phyloP scores from a whole-genome alignment of 2,797 vertebrate genomes.

The Glossophaga mutica region DNA sequence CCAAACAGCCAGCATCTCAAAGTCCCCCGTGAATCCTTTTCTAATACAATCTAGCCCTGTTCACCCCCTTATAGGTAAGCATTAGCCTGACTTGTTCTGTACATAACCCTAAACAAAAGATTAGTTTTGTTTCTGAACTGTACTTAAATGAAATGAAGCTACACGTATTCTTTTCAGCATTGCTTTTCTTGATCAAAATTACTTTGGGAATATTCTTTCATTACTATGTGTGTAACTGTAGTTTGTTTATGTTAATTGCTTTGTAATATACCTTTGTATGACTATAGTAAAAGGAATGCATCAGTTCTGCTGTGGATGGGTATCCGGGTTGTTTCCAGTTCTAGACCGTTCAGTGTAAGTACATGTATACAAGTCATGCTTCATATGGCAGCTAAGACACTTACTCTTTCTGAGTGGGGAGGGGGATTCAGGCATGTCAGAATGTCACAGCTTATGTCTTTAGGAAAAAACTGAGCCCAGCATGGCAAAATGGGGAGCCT shows the following conservation, averaged over 20 bases:
- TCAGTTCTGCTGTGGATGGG: background rate
- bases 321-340: background rate
- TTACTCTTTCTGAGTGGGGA: background rate
- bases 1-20: background rate
- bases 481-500: background rate
- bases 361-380: background rate
- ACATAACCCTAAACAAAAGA: background rate
- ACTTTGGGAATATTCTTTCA: background rate
- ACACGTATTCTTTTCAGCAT: background rate
- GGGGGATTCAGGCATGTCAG: background rate
- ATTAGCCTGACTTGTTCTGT: background rate
- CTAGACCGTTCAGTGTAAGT: background rate
- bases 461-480: background rate
- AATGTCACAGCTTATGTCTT: background rate
- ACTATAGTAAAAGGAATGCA: background rate
- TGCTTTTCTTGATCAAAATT: background rate
- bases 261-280: background rate
- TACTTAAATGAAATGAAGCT: background rate
- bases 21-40: background rate
- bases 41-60: background rate
- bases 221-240: background rate
- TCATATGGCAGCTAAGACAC: background rate
- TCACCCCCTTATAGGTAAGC: background rate
- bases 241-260: background rate
- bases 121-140: background rate